A percentile compares a stretch with the other conserved stretches of the same genome.
Conservation (phyloP, 1,140 invertebrate species). For the Plodia interpunctella region DNA sequence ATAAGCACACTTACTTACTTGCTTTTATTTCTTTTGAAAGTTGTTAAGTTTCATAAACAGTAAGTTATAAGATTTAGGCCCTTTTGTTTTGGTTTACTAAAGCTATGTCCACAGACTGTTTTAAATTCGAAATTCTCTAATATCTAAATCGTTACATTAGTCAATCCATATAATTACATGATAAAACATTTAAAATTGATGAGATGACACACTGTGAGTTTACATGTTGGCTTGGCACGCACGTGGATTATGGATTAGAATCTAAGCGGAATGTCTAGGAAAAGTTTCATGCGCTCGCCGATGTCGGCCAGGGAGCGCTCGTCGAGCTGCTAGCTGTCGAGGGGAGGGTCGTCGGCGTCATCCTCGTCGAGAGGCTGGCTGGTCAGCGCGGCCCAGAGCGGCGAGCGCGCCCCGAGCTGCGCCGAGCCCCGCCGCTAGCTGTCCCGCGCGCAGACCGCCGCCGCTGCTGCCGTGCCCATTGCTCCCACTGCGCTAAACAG, state of each 20-base stretch:
- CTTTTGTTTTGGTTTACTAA: too few species aligned
- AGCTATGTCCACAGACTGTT: too few species aligned
- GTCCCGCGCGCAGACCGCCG: slow-evolving; percentile 64
- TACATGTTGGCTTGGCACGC: not conserved
- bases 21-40: too few species aligned
- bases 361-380: slow-evolving; percentile 78
- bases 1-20: too few species aligned
- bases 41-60: too few species aligned
- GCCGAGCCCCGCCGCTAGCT: slow-evolving; percentile 76
- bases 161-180: slow-evolving; percentile 5
- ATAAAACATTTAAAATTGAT: not conserved
- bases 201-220: not conserved
- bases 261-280: slow-evolving; percentile 76
- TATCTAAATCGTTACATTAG: too few species aligned
- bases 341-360: slow-evolving; percentile 47
- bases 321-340: slow-evolving; percentile 76
- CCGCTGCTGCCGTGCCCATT: slow-evolving; percentile 66
- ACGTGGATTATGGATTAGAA: slow-evolving; percentile 35
- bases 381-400: slow-evolving; percentile 82
- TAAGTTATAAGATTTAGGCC: too few species aligned
- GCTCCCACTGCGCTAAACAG: slow-evolving; percentile 61
- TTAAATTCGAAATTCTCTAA: too few species aligned
- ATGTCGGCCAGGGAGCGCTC: slow-evolving; percentile 69
- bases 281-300: slow-evolving; percentile 77
- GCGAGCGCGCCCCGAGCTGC: slow-evolving; percentile 77